These are phyloP conservation scores for Menidia menidia DNA, from an alignment of 2,797 vertebrate species.

Conservation along the genomic window DNA sequence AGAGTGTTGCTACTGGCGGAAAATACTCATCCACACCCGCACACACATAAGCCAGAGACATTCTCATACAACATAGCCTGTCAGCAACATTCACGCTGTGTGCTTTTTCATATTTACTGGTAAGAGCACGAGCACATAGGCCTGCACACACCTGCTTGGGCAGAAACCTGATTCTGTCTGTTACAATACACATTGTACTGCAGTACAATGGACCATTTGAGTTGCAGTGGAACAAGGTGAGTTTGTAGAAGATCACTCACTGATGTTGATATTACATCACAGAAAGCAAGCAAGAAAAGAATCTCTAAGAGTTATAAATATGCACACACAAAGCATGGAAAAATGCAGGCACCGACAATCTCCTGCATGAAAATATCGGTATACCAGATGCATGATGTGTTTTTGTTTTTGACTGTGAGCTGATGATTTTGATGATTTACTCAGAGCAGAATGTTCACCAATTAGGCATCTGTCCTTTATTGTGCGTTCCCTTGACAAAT, in stretches of 20 bases:
- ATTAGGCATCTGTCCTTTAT: slow-evolving; percentile 49
- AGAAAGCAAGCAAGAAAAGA: slow-evolving; percentile 13
- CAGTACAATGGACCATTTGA: slow-evolving; percentile 77
- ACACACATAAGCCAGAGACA: slow-evolving; percentile 24
- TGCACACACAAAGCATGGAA: slow-evolving; percentile 2
- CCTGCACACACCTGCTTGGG: slow-evolving; percentile 48
- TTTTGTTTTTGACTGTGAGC: slow-evolving; percentile 43
- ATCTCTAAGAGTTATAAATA: slow-evolving; percentile 2
- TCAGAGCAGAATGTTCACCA: slow-evolving; percentile 36
- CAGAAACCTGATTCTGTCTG: slow-evolving; percentile 68
- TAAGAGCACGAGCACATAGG: slow-evolving; percentile 28
- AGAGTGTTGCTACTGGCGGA: slow-evolving; percentile 43
- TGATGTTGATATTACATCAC: slow-evolving; percentile 47
- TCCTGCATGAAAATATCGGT: slow-evolving; percentile 1
- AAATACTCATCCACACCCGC: not conserved
- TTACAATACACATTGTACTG: slow-evolving; percentile 69
- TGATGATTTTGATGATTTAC: slow-evolving; percentile 45
- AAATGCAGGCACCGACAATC: slow-evolving; percentile 8
- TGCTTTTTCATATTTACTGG: slow-evolving; percentile 23
- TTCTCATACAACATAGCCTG: slow-evolving; percentile 44
- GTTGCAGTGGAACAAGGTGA: slow-evolving; percentile 53
- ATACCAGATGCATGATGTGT: slow-evolving; percentile 13
- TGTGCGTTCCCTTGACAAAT: slow-evolving; percentile 38
- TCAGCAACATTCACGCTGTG: slow-evolving; percentile 29
- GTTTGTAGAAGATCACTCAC: slow-evolving; percentile 47